Base-by-base conservation (phyloP, 35 echinoderm and acorn worm genomes). In the Heliocidaris erythrogramma region DNA sequence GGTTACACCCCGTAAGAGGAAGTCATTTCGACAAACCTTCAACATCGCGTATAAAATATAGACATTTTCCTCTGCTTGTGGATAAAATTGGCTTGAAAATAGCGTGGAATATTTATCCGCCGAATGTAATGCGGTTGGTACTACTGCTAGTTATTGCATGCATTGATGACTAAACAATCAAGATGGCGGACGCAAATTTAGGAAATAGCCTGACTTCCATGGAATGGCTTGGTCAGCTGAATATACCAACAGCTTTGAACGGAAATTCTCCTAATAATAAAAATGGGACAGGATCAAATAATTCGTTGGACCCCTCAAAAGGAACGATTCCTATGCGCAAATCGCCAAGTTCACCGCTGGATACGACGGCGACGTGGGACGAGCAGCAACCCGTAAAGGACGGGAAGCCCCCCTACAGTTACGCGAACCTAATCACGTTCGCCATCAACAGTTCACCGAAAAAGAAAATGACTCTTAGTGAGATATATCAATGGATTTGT, bases 401-500 rank as follows among this genome's bases (percentile, higher is more conserved):
- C 60, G 96, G 98, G 27, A 99, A 99, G 95, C 98, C 98, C 5
- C 98, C 98, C 69, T 99, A 97, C 94, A 96, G 95, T 49, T 99
- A 99, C 87, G 98, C 98, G 31, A 99, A 99, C 93, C 97, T 99
- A 53, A 99, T 99, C 60, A 99, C 98, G 53, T 99, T 99, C 94
- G 98, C 98, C 32, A 99, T 99, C 94, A 99, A 99, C 92, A 99
- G 98, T 96, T 97, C 98, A 48, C 35, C 96, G 31, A 97, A 97
- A 86, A 99, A 99, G 69, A 96, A 96, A 97, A 99, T 99, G 98
- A 99, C 98, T 85, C 94, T 99, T 56, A 97, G 97, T 89, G 98
- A 99, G 94, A 99, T 99, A 69, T 99, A 99, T 88, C 97, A 99
- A 31, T 99, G 98, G 98, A 99, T 99, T 47, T 99, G 98, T 85